A percentile compares a stretch with the other conserved stretches of the same genome.
phyloP scores from a whole-genome alignment of 2,113 vertebrate genomes.

The Brachyhypopomus occidentalis region DNA sequence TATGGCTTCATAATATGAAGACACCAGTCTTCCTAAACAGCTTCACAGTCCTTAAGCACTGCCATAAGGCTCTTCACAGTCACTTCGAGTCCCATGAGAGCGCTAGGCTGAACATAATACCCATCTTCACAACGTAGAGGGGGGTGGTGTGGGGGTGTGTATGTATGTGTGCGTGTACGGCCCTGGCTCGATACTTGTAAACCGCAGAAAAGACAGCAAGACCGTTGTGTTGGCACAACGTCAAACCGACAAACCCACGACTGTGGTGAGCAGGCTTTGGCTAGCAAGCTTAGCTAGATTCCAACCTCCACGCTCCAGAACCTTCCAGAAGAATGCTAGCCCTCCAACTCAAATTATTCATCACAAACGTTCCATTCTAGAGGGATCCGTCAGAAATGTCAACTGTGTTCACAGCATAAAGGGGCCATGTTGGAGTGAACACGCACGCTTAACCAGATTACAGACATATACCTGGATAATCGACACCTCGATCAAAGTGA shows the following conservation, averaged over 20 bases:
- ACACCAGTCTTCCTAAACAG: slow-evolving; percentile 7
- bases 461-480: slow-evolving; percentile 24
- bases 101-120: background rate
- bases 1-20: slow-evolving; percentile 34
- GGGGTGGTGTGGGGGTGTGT: background rate
- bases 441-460: slow-evolving; percentile 14
- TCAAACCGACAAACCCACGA: background rate
- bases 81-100: background rate
- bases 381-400: background rate
- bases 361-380: background rate
- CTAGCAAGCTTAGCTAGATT: background rate
- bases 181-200: background rate
- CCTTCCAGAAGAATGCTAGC: slow-evolving; percentile 6
- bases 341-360: background rate
- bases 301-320: background rate
- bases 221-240: background rate
- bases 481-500: slow-evolving; percentile 24
- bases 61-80: background rate
- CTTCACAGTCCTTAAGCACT: slow-evolving; percentile 14
- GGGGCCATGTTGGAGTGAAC: background rate
- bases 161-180: background rate
- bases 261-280: slow-evolving; percentile 12
- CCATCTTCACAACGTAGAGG: background rate
- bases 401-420: background rate
- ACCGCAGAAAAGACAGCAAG: background rate